Evolutionary conservation across 2,113 vertebrate species (phyloP).

Genomic region (Nycticebus coucang): DNA sequence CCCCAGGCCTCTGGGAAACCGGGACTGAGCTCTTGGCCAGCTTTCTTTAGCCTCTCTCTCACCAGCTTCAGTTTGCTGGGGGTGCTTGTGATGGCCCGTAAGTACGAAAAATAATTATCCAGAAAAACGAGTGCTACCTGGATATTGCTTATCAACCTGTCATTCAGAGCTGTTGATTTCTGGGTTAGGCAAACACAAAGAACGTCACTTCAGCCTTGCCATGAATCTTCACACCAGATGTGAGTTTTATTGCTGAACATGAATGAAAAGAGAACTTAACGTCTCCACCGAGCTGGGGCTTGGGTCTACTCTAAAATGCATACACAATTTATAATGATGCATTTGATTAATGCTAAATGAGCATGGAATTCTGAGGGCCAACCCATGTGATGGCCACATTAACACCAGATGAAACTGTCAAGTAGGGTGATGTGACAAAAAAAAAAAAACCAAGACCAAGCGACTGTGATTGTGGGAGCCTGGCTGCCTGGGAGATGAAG

Average conservation of each 20-base stretch:
- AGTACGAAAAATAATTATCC: not conserved
- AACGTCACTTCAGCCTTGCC: slow-evolving; percentile 16
- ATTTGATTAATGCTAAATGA: slow-evolving; percentile 82
- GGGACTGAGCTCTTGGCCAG: accelerated
- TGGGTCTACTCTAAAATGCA: slow-evolving; percentile 56
- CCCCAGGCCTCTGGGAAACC: not conserved
- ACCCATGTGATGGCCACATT: slow-evolving; percentile 82
- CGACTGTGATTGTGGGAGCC: slow-evolving; percentile 50
- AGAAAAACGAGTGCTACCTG: slow-evolving; percentile 5
- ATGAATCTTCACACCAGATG: slow-evolving; percentile 46
- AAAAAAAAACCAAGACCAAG: slow-evolving; percentile 53
- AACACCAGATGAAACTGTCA: slow-evolving; percentile 84
- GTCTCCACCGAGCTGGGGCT: not conserved
- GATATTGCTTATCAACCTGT: not conserved
- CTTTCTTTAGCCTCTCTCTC: not conserved
- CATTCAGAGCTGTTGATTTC: slow-evolving; percentile 7
- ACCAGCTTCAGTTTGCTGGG: not conserved
- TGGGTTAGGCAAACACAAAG: slow-evolving; percentile 24
- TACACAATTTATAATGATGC: slow-evolving; percentile 76
- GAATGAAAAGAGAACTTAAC: slow-evolving; percentile 52
- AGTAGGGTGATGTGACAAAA: slow-evolving; percentile 74
- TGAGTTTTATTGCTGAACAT: not conserved
- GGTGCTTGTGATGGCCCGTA: not conserved
- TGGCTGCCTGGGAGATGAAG: accelerated
- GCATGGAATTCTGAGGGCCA: slow-evolving; percentile 76